Evolutionary conservation across 1,140 invertebrate genomes (phyloP).

Genomic region (Drosophila lowei): DNA sequence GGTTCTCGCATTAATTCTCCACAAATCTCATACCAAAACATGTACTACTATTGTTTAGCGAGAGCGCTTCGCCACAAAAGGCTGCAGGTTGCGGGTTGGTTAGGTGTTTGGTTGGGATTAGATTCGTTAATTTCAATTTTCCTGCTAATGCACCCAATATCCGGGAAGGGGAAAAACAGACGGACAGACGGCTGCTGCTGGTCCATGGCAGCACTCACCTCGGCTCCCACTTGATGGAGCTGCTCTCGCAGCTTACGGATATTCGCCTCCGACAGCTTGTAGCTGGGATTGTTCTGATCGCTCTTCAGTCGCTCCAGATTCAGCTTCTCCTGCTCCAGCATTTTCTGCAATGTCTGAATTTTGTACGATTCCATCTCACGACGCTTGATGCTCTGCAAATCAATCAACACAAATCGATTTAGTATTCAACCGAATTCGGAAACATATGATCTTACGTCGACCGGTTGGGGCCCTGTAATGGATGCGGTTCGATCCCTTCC

Average conservation of each 20-base stretch:
- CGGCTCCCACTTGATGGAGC: constrained; percentile 76
- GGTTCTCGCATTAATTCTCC: no score
- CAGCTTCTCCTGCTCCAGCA: constrained; percentile 91
- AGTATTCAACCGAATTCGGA: background rate
- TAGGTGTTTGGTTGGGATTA: no score
- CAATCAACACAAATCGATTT: background rate
- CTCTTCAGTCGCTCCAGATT: constrained; percentile 88
- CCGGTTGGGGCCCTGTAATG: constrained; percentile 94
- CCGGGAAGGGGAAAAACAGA: no score
- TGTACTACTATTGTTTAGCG: no score
- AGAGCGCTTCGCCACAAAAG: no score
- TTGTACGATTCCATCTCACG: constrained; percentile 90
- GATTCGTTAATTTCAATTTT: no score
- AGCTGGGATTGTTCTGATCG: constrained; percentile 76
- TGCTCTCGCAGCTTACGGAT: constrained; percentile 81
- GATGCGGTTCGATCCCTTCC: constrained; percentile 82
- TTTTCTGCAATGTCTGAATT: constrained; percentile 89
- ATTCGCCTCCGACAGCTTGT: constrained; percentile 79
- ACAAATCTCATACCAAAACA: constrained; percentile 8
- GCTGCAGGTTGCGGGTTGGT: no score
- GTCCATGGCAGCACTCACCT: constrained; percentile 60
- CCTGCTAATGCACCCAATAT: no score
- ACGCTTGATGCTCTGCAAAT: constrained; percentile 89
- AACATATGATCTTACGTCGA: constrained; percentile 87
- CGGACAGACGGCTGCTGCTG: no score